These are phyloP conservation scores for Notodonta dromedarius DNA, from an alignment of 2,888 invertebrate genomes.

Conservation along the genomic window DNA sequence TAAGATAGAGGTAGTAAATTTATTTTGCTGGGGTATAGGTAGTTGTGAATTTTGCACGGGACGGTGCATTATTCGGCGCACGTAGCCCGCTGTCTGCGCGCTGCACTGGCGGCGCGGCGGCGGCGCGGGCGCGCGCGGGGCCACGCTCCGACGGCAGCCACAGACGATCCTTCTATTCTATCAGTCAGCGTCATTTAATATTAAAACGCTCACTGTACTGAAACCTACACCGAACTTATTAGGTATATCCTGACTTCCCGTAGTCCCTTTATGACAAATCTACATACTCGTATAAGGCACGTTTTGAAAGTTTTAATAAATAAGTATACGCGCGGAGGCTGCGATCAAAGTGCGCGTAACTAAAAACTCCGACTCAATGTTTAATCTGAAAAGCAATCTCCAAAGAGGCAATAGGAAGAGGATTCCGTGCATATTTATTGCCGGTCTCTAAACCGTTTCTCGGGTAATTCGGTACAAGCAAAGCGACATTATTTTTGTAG, in stretches of 20 bases:
- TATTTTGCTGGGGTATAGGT: conserved; percentile 73
- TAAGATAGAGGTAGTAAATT: conserved; percentile 80
- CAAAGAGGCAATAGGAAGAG: conserved; percentile 75
- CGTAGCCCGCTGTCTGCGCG: conserved; percentile 77
- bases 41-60: conserved; percentile 81
- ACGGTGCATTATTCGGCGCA: conserved; percentile 80
- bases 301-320: conserved; percentile 21
- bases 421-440: conserved; percentile 79
- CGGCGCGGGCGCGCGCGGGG: conserved; percentile 39
- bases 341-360: conserved; percentile 23
- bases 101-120: conserved; percentile 40
- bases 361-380: conserved; percentile 53
- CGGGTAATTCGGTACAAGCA: conserved; percentile 81
- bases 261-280: conserved; percentile 58
- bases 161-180: conserved; percentile 59
- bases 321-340: conserved; percentile 21
- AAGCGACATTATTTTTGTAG: conserved; percentile 83
- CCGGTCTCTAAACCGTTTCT: conserved; percentile 79
- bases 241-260: conserved; percentile 58
- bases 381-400: conserved; percentile 78
- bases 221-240: conserved; percentile 45
- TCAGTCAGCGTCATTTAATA: conserved; percentile 76
- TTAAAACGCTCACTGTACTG: conserved; percentile 68
- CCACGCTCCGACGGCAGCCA: conserved; percentile 53
- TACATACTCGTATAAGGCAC: conserved; percentile 9